Conservation (phyloP, 2,888 invertebrate genomes). For the Lissocephala sabroskyi region DNA sequence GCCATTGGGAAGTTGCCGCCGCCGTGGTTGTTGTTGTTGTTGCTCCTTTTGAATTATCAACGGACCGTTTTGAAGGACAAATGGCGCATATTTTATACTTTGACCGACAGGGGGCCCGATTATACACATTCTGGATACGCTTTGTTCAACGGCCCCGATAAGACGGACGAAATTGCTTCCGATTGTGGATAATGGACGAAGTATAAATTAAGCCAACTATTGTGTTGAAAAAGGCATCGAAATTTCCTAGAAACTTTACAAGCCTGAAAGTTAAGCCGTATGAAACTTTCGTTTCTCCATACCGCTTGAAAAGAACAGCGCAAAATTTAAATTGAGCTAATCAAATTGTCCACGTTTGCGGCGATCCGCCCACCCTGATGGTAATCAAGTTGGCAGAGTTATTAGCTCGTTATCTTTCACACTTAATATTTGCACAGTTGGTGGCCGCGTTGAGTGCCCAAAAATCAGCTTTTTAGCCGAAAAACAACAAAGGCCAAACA, state of each 20-base stretch:
- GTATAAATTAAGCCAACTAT: neutral
- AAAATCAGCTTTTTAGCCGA: constrained; percentile 5
- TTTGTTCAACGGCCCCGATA: neutral
- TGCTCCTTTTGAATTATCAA: neutral
- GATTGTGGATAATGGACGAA: neutral
- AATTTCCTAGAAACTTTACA: no score
- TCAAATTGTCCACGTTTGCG: no score
- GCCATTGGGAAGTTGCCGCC: neutral
- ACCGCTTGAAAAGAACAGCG: no score
- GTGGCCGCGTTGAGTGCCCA: constrained; percentile 8
- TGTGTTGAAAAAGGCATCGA: no score
- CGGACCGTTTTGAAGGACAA: constrained; percentile 11
- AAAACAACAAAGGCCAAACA: constrained; percentile 15
- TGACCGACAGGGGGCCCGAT: neutral
- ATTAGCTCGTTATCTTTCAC: constrained; percentile 60
- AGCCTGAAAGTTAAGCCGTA: no score
- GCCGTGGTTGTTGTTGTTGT: neutral
- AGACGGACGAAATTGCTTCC: neutral
- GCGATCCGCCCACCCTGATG: no score
- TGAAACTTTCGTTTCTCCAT: no score
- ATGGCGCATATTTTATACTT: constrained; percentile 12
- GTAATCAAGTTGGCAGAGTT: constrained; percentile 55
- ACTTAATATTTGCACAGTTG: constrained; percentile 60
- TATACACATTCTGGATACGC: neutral
- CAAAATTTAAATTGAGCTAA: no score